Evolutionary conservation across 2,113 vertebrate species (phyloP).

Genomic region (Craseonycteris thonglongyai): DNA sequence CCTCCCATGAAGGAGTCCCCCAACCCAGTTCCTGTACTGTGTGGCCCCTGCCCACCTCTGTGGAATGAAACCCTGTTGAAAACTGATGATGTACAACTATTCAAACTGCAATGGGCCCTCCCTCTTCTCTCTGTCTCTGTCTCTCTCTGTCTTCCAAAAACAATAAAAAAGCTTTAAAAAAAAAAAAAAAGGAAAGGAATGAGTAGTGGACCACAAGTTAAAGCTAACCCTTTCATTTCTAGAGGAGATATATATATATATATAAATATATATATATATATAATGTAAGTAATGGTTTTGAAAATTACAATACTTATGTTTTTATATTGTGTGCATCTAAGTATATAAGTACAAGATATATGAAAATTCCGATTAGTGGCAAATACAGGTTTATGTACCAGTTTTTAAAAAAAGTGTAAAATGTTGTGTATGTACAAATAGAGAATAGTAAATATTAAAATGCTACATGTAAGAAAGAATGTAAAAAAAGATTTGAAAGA

Average conservation of each 20-base stretch:
- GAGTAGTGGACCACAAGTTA: neutral
- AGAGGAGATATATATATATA: neutral
- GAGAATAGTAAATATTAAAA: neutral
- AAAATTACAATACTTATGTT: neutral
- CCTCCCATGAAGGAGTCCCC: too few relatives aligned
- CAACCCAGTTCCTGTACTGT: too few relatives aligned
- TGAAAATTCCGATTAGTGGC: neutral
- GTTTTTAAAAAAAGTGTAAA: neutral
- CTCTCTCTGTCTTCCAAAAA: too few relatives aligned
- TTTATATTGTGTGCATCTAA: neutral
- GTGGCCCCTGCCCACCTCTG: too few relatives aligned
- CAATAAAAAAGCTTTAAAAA: too few relatives aligned
- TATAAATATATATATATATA: too few relatives aligned
- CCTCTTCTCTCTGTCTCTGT: too few relatives aligned
- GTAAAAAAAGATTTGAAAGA: neutral
- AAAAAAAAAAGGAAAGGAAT: too few relatives aligned
- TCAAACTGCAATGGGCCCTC: too few relatives aligned
- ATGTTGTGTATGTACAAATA: neutral
- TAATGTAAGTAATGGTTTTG: neutral
- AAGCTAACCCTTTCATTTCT: neutral
- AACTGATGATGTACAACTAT: too few relatives aligned
- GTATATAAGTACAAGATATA: neutral
- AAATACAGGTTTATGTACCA: neutral
- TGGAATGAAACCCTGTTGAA: too few relatives aligned
- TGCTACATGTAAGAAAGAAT: neutral